Conservation (phyloP, 2,888 invertebrate species). For the Baccha elongata region DNA sequence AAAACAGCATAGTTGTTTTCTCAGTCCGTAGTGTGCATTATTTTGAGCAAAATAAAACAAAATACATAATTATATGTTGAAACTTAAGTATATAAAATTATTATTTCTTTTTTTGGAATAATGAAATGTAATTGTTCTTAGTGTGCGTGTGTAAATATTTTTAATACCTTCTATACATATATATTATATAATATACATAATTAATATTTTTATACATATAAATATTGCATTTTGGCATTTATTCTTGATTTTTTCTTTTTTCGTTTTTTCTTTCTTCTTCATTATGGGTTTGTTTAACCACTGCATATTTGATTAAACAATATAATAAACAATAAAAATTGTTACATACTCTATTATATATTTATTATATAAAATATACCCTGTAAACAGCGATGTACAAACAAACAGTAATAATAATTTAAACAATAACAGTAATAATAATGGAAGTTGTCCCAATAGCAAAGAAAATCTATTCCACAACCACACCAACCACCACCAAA, state of each 20-base stretch:
- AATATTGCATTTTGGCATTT: slow-evolving; percentile 82
- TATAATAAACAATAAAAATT: slow-evolving; percentile 74
- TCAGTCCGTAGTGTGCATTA: slow-evolving; percentile 73
- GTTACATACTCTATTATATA: slow-evolving; percentile 59
- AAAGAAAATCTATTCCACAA: slow-evolving; percentile 79
- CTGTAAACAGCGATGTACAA: slow-evolving; percentile 81
- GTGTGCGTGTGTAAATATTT: slow-evolving; percentile 74
- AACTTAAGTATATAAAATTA: slow-evolving; percentile 34
- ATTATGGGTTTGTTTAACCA: slow-evolving; percentile 76
- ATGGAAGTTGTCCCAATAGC: slow-evolving; percentile 81
- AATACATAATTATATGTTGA: slow-evolving; percentile 24
- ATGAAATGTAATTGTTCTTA: slow-evolving; percentile 74
- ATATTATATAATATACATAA: slow-evolving; percentile 63
- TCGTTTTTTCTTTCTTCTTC: slow-evolving; percentile 82
- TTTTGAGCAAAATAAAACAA: slow-evolving; percentile 33
- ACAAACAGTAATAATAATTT: slow-evolving; percentile 80
- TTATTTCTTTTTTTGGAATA: slow-evolving; percentile 65
- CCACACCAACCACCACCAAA: slow-evolving; percentile 75
- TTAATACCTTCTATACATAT: slow-evolving; percentile 58
- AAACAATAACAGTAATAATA: slow-evolving; percentile 76
- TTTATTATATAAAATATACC: slow-evolving; percentile 75
- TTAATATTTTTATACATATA: slow-evolving; percentile 76
- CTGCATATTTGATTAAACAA: slow-evolving; percentile 80
- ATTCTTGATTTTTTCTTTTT: slow-evolving; percentile 82
- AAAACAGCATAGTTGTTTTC: slow-evolving; percentile 48